A percentile compares a stretch with the other conserved stretches of the same genome.
These are phyloP conservation scores for Aphyosemion australe DNA, from an alignment of 2,113 vertebrate genomes.

Conservation along the genomic window DNA sequence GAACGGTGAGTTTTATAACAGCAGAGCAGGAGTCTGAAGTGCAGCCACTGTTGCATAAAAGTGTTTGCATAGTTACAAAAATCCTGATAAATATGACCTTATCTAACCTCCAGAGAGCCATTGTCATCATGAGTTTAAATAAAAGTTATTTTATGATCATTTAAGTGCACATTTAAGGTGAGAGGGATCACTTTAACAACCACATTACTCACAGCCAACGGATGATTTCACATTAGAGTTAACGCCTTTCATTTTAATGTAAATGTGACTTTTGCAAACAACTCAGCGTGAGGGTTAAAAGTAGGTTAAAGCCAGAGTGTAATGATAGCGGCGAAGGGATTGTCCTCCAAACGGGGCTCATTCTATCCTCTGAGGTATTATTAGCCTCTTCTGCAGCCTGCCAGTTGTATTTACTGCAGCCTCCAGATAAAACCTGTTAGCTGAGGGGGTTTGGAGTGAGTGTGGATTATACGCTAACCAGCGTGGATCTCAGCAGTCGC, in stretches of 20 bases:
- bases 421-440: conserved; percentile 33
- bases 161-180: no score
- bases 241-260: no score
- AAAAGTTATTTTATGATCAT: no score
- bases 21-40: background rate
- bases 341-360: conserved; percentile 11
- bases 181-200: no score
- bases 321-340: conserved; percentile 9
- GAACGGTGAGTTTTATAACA: no score
- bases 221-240: no score
- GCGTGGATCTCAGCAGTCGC: conserved; percentile 28
- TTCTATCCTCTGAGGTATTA: conserved; percentile 1
- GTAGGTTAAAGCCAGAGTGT: conserved; percentile 30
- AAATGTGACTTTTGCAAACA: background rate
- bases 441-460: background rate
- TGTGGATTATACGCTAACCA: conserved; percentile 2
- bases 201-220: no score
- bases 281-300: conserved; percentile 7
- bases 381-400: conserved; percentile 21
- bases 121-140: no score
- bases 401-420: conserved; percentile 17
- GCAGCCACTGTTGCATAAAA: background rate
- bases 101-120: no score
- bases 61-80: conserved; percentile 15
- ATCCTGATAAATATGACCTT: no score